Conservation (phyloP, 2,113 vertebrate species). For the Corapipo altera region DNA sequence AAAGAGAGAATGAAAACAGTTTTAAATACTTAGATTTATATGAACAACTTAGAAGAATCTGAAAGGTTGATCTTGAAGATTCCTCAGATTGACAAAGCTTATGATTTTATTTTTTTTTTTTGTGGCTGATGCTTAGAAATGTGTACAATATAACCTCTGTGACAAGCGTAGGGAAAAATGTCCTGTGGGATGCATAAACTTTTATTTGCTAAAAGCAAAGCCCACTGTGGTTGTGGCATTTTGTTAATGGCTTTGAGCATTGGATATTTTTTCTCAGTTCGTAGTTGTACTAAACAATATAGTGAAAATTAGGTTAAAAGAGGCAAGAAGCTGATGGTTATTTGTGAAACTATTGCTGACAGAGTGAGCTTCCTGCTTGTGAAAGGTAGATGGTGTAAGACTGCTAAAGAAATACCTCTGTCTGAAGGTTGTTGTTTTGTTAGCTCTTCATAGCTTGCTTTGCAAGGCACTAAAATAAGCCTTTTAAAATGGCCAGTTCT, state of each 20-base stretch:
- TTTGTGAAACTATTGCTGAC: constrained; percentile 7
- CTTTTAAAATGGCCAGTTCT: neutral
- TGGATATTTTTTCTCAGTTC: constrained; percentile 10
- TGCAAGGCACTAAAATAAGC: neutral
- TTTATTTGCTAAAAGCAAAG: neutral
- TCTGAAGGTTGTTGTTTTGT: neutral
- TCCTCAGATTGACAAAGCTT: neutral
- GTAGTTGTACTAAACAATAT: neutral
- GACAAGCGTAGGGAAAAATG: neutral
- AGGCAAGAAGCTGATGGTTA: neutral
- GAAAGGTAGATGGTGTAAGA: neutral
- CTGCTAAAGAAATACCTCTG: neutral
- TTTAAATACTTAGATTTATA: neutral
- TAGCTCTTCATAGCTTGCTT: neutral
- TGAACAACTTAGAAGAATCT: neutral
- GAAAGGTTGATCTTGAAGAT: neutral
- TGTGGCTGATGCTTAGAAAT: neutral
- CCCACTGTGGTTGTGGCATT: neutral
- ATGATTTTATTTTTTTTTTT: neutral
- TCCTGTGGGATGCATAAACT: neutral
- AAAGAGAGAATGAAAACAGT: neutral
- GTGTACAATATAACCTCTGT: neutral
- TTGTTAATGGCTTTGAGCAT: neutral
- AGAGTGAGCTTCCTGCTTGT: neutral
- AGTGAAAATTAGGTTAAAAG: neutral